These are phyloP conservation scores for Meteorus cinctellus DNA, from an alignment of 2,888 invertebrate genomes.

Conservation along the genomic window DNA sequence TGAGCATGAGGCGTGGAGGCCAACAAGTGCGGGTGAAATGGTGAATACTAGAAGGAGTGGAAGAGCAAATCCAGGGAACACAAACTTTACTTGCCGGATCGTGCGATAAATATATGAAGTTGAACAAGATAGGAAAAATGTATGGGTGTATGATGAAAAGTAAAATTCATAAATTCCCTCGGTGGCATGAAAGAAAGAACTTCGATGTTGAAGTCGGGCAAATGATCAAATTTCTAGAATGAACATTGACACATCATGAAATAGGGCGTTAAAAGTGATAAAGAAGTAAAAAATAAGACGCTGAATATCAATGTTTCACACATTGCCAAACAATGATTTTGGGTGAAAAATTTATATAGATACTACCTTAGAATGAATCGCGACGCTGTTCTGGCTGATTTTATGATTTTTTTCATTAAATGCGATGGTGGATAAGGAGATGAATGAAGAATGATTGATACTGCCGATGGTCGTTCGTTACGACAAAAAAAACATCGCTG, in stretches of 20 bases:
- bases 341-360: too few species aligned
- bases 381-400: too few species aligned
- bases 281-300: too few species aligned
- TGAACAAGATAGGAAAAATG: conserved; percentile 21
- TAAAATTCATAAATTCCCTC: conserved; percentile 65
- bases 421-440: too few species aligned
- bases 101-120: conserved; percentile 24
- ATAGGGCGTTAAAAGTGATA: too few species aligned
- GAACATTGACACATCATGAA: not conserved
- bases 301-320: too few species aligned
- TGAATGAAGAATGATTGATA: not conserved
- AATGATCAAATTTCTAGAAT: conserved; percentile 57
- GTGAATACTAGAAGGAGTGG: conserved; percentile 42
- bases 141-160: conserved; percentile 46
- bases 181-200: conserved; percentile 63
- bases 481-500: not conserved
- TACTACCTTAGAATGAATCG: too few species aligned
- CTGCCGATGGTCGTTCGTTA: not conserved
- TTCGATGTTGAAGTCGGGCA: conserved; percentile 69
- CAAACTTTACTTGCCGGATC: conserved; percentile 39
- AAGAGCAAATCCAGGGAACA: conserved; percentile 48
- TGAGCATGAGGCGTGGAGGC: conserved; percentile 49
- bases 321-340: too few species aligned
- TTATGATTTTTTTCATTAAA: too few species aligned
- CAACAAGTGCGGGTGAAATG: conserved; percentile 22